These are phyloP conservation scores for Vanacampus margaritifer DNA, from an alignment of 2,113 vertebrate species.

Conservation along the genomic window DNA sequence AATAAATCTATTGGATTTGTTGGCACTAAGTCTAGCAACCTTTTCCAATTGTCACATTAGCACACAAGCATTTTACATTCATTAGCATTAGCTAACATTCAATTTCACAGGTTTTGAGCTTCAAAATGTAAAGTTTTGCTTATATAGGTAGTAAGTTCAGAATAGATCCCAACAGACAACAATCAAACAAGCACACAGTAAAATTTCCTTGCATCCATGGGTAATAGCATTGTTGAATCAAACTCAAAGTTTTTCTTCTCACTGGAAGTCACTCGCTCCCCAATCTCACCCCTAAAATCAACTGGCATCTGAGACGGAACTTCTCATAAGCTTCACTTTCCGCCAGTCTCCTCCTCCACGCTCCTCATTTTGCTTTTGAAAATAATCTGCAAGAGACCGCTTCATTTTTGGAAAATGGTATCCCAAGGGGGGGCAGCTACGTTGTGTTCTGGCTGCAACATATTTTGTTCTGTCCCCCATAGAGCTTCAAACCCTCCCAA, in stretches of 20 bases:
- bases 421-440: background rate
- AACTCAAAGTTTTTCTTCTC: background rate
- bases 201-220: background rate
- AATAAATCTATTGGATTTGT: background rate
- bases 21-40: background rate
- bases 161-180: background rate
- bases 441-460: conserved; percentile 1
- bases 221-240: background rate
- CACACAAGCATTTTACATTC: background rate
- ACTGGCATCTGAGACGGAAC: conserved; percentile 2
- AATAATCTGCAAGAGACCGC: background rate
- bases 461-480: conserved; percentile 5
- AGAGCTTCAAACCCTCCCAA: conserved; percentile 5
- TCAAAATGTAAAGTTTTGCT: background rate
- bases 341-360: background rate
- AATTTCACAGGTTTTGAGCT: background rate
- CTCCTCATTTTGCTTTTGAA: conserved; percentile 1
- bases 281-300: background rate
- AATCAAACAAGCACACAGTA: conserved; percentile 1
- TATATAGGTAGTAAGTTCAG: background rate
- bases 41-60: background rate
- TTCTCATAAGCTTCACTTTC: background rate
- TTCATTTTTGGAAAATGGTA: conserved; percentile 4
- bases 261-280: background rate
- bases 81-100: background rate